Evolutionary conservation across 2,888 invertebrate genomes (phyloP), one percentile per base, ranked within the genome.

Genomic region (Rhamphomyia laevipes): DNA sequence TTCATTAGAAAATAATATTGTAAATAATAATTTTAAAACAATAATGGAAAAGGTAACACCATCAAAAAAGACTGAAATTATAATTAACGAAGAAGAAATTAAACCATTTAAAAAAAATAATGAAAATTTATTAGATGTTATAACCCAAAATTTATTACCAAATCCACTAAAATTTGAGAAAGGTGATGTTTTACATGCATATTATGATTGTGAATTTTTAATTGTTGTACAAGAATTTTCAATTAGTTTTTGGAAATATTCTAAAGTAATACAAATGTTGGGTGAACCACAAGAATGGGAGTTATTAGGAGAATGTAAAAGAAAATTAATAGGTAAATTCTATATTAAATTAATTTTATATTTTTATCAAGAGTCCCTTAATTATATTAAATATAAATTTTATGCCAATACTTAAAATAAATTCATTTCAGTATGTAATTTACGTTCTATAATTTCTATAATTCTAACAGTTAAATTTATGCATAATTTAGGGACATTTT

Each of bases 221-320:
- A 63, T 68, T 41, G 62, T 65, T 9, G 55, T 70, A 35, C 69
- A 69, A 49, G 66, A 68, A 45, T 55, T 52, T 16, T 46, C 59
- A 38, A 53, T 69, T 3, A 63, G 63, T 16, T 69, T 67, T 51
- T 69, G 69, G 69, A 69, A 69, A 51, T 65, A 59, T 49, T 62
- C 62, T 3, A 65, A 63, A 48, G 46, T 69, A 1, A 58, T 66
- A 11, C 61, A 61, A 49, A 58, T 66, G 6, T 50, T 70, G 12
- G 59, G 58, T 12, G 46, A 47, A 38, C 27, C 49, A 12, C 54
- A 52, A 53, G 61, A 62, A 31, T 69, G 69, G 69, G 51, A 63
- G 3, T 51, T 58, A 27, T 55, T 69, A 41, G 70, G 69, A 4
- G 61, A 62, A 48, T 59, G 60, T n/a, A 59, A 60, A 12, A 61